Evolutionary conservation across 2,113 vertebrate genomes (phyloP).

Genomic region (Sinocyclocheilus maitianheensis): DNA sequence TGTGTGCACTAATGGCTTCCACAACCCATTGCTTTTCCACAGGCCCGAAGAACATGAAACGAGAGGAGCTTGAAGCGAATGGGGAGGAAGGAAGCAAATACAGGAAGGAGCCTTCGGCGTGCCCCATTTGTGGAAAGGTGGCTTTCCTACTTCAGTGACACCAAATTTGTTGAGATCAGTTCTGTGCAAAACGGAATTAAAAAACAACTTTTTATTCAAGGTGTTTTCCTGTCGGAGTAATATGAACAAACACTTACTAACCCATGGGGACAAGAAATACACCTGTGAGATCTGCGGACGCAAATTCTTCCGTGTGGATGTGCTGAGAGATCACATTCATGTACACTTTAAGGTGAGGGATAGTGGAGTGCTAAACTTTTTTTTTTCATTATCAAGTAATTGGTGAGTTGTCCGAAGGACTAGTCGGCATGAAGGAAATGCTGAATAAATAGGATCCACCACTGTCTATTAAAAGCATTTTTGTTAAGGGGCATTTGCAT

Average conservation of each 20-base stretch:
- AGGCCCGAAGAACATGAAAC: conserved; percentile 92
- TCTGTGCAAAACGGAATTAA: not conserved
- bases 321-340: conserved; percentile 96
- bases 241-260: conserved; percentile 99
- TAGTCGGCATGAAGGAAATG: not conserved
- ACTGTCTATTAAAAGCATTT: not conserved
- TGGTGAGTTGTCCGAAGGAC: not conserved
- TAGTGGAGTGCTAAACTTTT: not conserved
- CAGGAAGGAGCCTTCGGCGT: conserved; percentile 95
- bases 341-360: conserved; percentile 96
- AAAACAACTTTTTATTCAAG: conserved; percentile 64
- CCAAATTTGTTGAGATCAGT: not conserved
- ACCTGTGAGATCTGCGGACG: conserved; percentile 98
- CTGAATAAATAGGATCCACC: not conserved
- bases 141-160: not conserved
- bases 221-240: conserved; percentile 98
- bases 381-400: not conserved
- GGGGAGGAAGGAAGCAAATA: conserved; percentile 90
- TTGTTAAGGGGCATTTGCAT: not conserved
- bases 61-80: conserved; percentile 88
- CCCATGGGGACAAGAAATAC: conserved; percentile 98
- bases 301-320: conserved; percentile 97
- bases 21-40: conserved; percentile 42
- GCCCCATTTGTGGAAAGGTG: conserved; percentile 96
- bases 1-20: not conserved